A percentile compares a stretch with the other conserved stretches of the same genome.
phyloP scores from a whole-genome alignment of 2,113 vertebrate species.

The Pipra filicauda region DNA sequence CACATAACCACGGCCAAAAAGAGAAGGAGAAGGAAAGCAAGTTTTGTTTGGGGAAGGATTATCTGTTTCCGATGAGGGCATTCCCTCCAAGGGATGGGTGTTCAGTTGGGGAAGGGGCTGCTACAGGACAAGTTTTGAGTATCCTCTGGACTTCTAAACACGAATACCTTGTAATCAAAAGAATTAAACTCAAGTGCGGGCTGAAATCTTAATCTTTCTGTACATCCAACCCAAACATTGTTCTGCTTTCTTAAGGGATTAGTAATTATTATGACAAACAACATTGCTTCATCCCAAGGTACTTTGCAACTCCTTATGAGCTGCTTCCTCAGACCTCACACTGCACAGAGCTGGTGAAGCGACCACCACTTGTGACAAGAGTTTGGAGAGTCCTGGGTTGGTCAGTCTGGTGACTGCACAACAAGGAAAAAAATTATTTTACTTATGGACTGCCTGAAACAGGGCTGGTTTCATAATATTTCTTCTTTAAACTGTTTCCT shows the following conservation, averaged over 20 bases:
- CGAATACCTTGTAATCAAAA: background rate
- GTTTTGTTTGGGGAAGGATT: slow-evolving; percentile 29
- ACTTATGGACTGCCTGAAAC: background rate
- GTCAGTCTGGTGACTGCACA: background rate
- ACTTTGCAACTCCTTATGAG: background rate
- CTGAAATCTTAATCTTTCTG: slow-evolving; percentile 2
- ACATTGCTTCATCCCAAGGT: slow-evolving; percentile 50
- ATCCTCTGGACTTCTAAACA: background rate
- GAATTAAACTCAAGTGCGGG: background rate
- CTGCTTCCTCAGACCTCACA: slow-evolving; percentile 55
- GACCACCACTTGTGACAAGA: background rate
- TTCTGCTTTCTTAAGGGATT: slow-evolving; percentile 70
- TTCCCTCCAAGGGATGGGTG: background rate
- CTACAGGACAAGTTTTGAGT: background rate
- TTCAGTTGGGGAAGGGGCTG: background rate
- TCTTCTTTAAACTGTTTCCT: background rate
- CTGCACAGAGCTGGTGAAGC: background rate
- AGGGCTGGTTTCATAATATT: background rate
- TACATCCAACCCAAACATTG: slow-evolving; percentile 56
- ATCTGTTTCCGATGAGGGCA: background rate
- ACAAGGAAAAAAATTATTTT: background rate
- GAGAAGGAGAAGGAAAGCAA: background rate
- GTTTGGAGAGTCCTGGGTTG: background rate
- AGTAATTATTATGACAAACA: slow-evolving; percentile 68
- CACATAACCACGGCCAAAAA: background rate